Percentiles rank a stretch among this genome's conserved stretches.
Evolutionary conservation across 2,797 vertebrate genomes (phyloP).

Genomic region (Aplochiton taeniatus): DNA sequence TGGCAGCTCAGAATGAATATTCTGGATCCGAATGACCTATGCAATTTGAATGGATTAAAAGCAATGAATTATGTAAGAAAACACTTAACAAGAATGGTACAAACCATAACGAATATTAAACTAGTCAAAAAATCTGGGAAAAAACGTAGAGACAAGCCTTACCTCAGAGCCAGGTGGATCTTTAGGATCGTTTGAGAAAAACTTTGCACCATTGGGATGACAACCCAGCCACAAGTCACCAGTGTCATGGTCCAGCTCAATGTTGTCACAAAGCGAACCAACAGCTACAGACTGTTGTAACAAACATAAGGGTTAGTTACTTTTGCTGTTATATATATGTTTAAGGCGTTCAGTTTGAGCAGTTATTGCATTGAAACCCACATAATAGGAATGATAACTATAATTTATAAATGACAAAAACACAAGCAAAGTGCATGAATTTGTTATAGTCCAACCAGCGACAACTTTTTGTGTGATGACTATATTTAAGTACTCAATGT

Average conservation of each 20-base stretch:
- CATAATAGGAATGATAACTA: no score
- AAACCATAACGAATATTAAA: no score
- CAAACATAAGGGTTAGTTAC: not conserved
- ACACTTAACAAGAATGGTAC: no score
- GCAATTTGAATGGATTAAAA: not conserved
- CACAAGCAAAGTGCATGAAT: no score
- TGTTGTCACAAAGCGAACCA: constrained; percentile 78
- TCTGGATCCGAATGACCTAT: constrained; percentile 52
- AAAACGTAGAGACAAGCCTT: constrained; percentile 29
- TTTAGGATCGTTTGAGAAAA: constrained; percentile 61
- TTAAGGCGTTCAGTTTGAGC: not conserved
- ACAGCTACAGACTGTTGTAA: constrained; percentile 70
- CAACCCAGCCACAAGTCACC: constrained; percentile 83
- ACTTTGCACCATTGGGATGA: constrained; percentile 76
- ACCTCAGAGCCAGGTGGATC: constrained; percentile 83
- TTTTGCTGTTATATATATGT: not conserved
- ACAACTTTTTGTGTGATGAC: no score
- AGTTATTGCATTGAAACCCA: no score
- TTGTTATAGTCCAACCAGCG: no score
- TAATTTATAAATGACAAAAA: no score
- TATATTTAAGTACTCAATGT: not conserved
- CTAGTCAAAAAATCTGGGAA: no score
- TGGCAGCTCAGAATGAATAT: constrained; percentile 51
- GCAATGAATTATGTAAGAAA: no score
- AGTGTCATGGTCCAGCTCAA: constrained; percentile 75